phyloP scores from a whole-genome alignment of 2,113 vertebrate species.

The Odocoileus virginianus region DNA sequence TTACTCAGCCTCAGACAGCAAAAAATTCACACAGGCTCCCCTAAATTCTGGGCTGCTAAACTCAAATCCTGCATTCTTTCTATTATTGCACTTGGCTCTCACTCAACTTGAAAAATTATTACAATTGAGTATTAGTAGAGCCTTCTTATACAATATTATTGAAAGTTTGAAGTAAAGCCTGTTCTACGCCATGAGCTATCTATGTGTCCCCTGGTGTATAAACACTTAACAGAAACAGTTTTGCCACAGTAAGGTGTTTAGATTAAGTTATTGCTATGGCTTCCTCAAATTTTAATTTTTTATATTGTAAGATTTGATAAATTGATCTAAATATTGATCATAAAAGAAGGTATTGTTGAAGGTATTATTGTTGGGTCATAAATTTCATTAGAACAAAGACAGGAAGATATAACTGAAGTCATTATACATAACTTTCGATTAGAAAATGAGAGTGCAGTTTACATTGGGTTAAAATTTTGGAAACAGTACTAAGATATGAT shows the following conservation, averaged over 20 bases:
- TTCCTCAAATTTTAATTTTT: neutral
- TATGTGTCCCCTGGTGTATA: neutral
- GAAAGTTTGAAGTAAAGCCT: neutral
- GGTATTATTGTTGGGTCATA: neutral
- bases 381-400: neutral
- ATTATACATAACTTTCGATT: neutral
- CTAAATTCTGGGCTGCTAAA: neutral
- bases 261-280: neutral
- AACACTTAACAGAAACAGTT: neutral
- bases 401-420: neutral
- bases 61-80: neutral
- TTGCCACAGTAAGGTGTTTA: neutral
- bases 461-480: neutral
- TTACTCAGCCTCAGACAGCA: neutral
- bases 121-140: neutral
- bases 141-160: neutral
- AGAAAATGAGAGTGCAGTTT: neutral
- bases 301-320: neutral
- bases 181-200: neutral
- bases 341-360: neutral
- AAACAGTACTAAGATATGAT: neutral
- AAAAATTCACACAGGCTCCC: neutral
- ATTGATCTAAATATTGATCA: neutral
- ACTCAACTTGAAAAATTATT: neutral
- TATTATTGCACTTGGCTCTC: neutral